These are phyloP conservation scores for Athrips mouffetella DNA, from an alignment of 2,888 invertebrate species.

Conservation along the genomic window DNA sequence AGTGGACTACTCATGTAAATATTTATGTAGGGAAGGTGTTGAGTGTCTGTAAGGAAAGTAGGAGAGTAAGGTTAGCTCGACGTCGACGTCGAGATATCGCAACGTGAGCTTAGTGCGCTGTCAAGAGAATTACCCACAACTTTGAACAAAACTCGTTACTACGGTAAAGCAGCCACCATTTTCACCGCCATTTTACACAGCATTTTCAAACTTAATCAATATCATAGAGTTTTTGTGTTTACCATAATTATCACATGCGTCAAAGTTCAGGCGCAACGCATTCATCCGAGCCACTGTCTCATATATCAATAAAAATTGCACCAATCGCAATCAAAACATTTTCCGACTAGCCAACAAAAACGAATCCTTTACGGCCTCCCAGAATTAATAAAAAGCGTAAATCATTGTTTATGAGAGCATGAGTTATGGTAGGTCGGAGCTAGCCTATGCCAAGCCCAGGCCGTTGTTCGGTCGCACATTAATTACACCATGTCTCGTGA, in stretches of 20 bases:
- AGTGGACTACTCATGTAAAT: no score
- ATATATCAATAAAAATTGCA: neutral
- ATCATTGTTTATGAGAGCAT: constrained; percentile 43
- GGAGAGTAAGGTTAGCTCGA: no score
- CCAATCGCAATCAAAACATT: constrained; percentile 2
- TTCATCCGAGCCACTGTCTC: no score
- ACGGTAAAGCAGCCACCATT: neutral
- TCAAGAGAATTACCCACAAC: neutral
- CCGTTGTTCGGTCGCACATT: constrained; percentile 50
- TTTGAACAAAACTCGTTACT: neutral
- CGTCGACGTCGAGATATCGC: no score
- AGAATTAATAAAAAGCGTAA: constrained; percentile 35
- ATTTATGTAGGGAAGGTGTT: no score
- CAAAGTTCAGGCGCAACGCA: no score
- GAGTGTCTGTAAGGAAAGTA: no score
- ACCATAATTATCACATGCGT: neutral
- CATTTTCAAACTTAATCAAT: neutral
- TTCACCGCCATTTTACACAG: neutral
- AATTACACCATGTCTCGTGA: constrained; percentile 58
- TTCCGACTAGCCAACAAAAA: neutral
- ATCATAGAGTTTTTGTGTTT: neutral
- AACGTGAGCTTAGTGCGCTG: neutral
- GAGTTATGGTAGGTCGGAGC: constrained; percentile 31
- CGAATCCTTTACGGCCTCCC: neutral
- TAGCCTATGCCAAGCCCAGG: constrained; percentile 40